Base-by-base conservation (phyloP, 2,113 vertebrate genomes). In the Chloropsis hardwickii region DNA sequence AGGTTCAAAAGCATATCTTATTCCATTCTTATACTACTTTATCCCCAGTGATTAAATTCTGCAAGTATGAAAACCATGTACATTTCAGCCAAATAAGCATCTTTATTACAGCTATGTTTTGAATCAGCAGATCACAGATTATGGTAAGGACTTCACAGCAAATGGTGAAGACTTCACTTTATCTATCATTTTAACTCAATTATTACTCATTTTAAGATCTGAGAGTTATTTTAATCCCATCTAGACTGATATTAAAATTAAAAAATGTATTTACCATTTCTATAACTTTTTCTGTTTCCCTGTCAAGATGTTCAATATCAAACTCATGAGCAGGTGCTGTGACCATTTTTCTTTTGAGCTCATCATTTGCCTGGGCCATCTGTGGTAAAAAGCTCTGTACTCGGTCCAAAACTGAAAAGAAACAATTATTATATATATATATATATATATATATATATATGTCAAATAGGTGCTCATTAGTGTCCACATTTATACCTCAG, bases 311-410 rank as follows among this genome's bases (percentile, higher is more conserved):
- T 97, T 99, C 99, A 39, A 99, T 99, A 93, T 99, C 98, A 94
- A 99, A 99, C 53, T 50, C 91, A 53, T 98, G 98, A 54, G 96
- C 94, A 14, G 98, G 98, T 50, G 97, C 96, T 10, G 95, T 94
- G 27, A 98, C 97, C 95, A 99, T 99, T 94, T 99, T 98, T 95
- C 94, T 98, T 89, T 83, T 98, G 47, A 99, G 97, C 60, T 98
- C 98, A 86, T 98, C 97, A 33, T 99, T 99, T 81, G 99, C 99
- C 57, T 97, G 97, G 2, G 99, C 99, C 96, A 99, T 98, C 94
- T 98, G 98, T 29, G 99, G 99, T 64, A 99, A 96, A 92, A 99
- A 99, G 91, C 73, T 98, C 97, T 99, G 99, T 29, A 99, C 97
- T 92, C 97, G 97, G 65, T 99, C 98, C 86, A 99, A 90, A 51